Base-by-base conservation (phyloP, 2,888 invertebrate species). In the Nymphalis c-album region DNA sequence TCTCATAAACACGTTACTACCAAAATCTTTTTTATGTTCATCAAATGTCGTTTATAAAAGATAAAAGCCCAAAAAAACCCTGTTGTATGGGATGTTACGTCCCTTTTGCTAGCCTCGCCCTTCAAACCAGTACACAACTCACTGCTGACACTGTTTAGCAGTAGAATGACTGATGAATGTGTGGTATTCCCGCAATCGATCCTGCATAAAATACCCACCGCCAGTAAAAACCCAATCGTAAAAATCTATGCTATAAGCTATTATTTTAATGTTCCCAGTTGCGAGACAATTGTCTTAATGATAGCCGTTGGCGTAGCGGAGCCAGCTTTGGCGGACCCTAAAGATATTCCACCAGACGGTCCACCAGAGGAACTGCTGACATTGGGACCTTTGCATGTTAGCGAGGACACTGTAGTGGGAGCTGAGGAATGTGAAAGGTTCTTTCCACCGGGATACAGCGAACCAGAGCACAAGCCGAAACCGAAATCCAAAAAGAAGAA, bases 231-330 rank as follows among this genome's bases (percentile, higher is more conserved):
- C 13, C 40, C 40, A 13, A 40, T 4, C 13, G 13, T 0, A 86
- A 17, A 1, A 18, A 31, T 13, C 40, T 18, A 48, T 57, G 20
- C 0, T 18, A 47, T 18, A 40, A 45, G 40, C n/a, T 31, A 5
- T 46, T 61, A 13, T 8, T 16, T 8, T 20, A 22, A 7, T 45
- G 20, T 50, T 68, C 66, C 80, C 86, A 96, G 96, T 73, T 91
- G 92, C 75, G 95, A 95, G 77, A 95, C 95, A 73, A 86, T 96
- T 74, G 94, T 96, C 1, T 80, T 96, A 7, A 95, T 96, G 87
- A 85, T 96, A 17, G 93, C 94, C 73, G 92, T 93, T 18, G 94
- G 93, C 16, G 94, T 94, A 1, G 94, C 95, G 7, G 94, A 94
- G 45, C 93, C 96, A 47, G 84, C 94, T 4, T 92, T 94, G 0